Percentiles rank a stretch among this genome's conserved stretches.
Evolutionary conservation across 2,888 invertebrate genomes (phyloP).

Genomic region (Limnephilus lunatus): DNA sequence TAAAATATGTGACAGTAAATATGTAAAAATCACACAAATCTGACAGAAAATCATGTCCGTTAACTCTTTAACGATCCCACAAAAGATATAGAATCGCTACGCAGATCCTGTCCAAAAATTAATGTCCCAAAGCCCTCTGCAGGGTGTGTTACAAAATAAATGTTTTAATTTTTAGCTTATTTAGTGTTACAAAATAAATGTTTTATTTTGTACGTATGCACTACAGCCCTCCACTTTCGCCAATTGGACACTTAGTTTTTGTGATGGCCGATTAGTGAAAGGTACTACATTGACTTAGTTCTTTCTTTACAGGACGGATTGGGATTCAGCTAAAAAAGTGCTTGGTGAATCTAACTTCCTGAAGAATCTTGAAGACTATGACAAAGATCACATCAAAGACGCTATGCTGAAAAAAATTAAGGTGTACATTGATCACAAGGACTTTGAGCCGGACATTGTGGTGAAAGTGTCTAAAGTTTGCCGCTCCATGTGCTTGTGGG

Average conservation of each 20-base stretch:
- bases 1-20: too few species aligned
- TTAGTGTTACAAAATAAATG: too few species aligned
- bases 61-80: too few species aligned
- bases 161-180: too few species aligned
- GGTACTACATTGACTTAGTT: neutral
- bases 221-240: too few species aligned
- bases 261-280: too few species aligned
- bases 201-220: too few species aligned
- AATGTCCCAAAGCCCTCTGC: neutral
- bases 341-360: constrained; percentile 91
- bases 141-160: too few species aligned
- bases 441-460: constrained; percentile 89
- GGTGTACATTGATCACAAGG: constrained; percentile 89
- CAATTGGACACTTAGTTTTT: too few species aligned
- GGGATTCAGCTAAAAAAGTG: constrained; percentile 89
- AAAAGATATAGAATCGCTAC: too few species aligned
- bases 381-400: constrained; percentile 92
- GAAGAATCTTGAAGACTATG: constrained; percentile 88
- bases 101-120: neutral
- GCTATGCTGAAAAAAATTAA: constrained; percentile 86
- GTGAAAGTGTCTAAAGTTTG: constrained; percentile 93
- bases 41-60: too few species aligned
- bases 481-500: constrained; percentile 95
- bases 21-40: too few species aligned
- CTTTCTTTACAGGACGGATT: constrained; percentile 83